Percentiles rank a stretch among this genome's conserved stretches.
These are phyloP conservation scores for Mesochorus sp. DNA, from an alignment of 2,888 invertebrate genomes.

Conservation along the genomic window DNA sequence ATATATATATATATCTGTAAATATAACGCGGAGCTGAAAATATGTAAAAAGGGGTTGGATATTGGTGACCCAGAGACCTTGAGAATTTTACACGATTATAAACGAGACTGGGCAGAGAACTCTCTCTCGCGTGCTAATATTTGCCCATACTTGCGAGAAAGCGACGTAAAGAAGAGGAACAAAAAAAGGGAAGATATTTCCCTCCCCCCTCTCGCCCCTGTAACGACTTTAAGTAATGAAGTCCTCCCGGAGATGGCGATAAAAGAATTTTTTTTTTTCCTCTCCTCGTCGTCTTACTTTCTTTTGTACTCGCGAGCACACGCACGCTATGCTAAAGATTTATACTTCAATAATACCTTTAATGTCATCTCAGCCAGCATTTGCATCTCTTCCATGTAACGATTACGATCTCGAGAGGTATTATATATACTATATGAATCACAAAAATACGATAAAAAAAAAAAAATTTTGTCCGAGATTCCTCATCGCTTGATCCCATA, in stretches of 20 bases:
- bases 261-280: neutral
- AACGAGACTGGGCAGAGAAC: constrained; percentile 9
- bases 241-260: constrained; percentile 2
- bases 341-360: constrained; percentile 4
- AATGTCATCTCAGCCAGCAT: neutral
- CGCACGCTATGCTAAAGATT: neutral
- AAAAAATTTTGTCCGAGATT: constrained; percentile 30
- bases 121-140: constrained; percentile 26
- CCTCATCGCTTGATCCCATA: constrained; percentile 5
- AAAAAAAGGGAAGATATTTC: neutral
- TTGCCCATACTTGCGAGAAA: constrained; percentile 34
- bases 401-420: constrained; percentile 24
- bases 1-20: too few relatives aligned
- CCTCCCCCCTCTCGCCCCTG: too few relatives aligned
- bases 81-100: constrained; percentile 41
- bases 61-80: constrained; percentile 35
- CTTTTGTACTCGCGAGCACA: neutral
- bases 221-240: constrained; percentile 25
- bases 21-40: constrained; percentile 52
- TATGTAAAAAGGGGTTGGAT: neutral
- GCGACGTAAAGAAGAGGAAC: neutral
- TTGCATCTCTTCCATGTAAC: neutral
- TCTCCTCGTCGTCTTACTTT: neutral
- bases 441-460: constrained; percentile 26
- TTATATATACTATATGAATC: constrained; percentile 7